These are phyloP conservation scores for Todus mexicanus DNA, from an alignment of 2,797 vertebrate genomes.

Conservation along the genomic window DNA sequence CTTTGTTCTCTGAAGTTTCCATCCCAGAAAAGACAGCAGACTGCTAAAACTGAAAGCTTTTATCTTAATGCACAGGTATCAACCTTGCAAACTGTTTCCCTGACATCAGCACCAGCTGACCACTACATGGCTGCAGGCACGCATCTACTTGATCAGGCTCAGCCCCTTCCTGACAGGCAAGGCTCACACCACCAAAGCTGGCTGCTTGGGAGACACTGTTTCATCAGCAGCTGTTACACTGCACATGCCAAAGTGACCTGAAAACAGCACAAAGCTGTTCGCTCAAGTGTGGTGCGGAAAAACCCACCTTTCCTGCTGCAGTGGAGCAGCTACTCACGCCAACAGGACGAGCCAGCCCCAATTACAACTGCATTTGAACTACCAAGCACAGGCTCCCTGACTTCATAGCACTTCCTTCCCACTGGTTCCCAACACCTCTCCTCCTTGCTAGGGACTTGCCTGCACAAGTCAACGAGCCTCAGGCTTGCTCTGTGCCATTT, in stretches of 20 bases:
- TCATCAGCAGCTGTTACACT: background rate
- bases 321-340: background rate
- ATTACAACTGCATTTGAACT: fast-evolving
- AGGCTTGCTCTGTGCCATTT: background rate
- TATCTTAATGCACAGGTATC: background rate
- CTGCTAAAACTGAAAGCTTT: background rate
- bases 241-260: background rate
- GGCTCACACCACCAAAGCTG: background rate
- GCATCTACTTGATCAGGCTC: background rate
- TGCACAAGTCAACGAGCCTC: background rate
- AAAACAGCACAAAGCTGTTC: background rate
- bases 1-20: background rate
- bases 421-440: background rate
- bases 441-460: background rate
- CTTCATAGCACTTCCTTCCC: background rate
- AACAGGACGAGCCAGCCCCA: background rate
- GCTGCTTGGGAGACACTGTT: background rate
- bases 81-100: background rate
- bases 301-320: background rate
- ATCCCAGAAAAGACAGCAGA: background rate
- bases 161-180: background rate
- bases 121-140: background rate
- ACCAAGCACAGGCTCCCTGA: background rate
- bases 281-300: background rate
- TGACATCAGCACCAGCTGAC: background rate